Evolutionary conservation across 2,113 vertebrate species (phyloP).

Genomic region (Glareola pratincola): DNA sequence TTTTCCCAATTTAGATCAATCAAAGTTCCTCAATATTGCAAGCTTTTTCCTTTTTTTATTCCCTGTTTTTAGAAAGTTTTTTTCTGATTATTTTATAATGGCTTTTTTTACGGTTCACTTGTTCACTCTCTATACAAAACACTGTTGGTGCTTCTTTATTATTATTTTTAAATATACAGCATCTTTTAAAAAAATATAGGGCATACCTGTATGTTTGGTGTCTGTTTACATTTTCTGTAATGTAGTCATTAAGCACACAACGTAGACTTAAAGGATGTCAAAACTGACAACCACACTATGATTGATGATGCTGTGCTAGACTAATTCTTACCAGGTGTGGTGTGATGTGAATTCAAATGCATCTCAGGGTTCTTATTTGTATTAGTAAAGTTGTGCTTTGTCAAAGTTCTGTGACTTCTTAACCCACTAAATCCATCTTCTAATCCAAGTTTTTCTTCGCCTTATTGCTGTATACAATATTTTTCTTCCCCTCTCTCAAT

Average conservation of each 20-base stretch:
- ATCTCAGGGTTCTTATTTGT: slow-evolving; percentile 75
- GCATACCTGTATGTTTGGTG: slow-evolving; percentile 77
- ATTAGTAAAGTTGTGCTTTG: slow-evolving; percentile 77
- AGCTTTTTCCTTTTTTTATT: neutral
- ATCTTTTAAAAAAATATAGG: slow-evolving; percentile 54
- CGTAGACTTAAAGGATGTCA: slow-evolving; percentile 82
- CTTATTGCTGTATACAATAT: slow-evolving; percentile 42
- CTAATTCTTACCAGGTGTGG: slow-evolving; percentile 87
- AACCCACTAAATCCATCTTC: slow-evolving; percentile 68
- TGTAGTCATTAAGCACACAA: slow-evolving; percentile 84
- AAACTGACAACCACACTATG: slow-evolving; percentile 81
- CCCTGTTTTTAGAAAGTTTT: neutral
- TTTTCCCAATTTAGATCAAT: neutral
- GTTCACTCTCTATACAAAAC: neutral
- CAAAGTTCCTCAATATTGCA: neutral
- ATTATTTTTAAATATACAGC: slow-evolving; percentile 37
- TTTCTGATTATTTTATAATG: neutral
- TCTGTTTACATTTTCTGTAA: slow-evolving; percentile 87
- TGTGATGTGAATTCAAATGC: slow-evolving; percentile 84
- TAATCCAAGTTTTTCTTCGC: slow-evolving; percentile 48
- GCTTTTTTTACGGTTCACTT: neutral
- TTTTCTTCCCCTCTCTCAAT: slow-evolving; percentile 14
- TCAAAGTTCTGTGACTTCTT: slow-evolving; percentile 69
- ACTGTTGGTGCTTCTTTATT: neutral
- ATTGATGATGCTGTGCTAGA: slow-evolving; percentile 84